Base-by-base conservation (phyloP, 2,797 vertebrate genomes). In the Hapalemur alaotrensis region DNA sequence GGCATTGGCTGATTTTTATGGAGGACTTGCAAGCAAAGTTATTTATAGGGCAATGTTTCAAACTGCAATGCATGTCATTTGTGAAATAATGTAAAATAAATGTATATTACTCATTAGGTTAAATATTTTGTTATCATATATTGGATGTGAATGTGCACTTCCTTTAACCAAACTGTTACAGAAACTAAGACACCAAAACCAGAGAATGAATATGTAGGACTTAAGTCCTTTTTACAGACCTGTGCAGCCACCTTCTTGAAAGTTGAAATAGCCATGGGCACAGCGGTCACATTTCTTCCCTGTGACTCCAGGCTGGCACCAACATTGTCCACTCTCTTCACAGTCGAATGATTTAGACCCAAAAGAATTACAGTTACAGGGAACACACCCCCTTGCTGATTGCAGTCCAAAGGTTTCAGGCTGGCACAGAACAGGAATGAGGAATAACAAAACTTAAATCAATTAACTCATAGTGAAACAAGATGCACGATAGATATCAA, bases 341-440 rank as follows among this genome's bases (percentile, higher is more conserved):
- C 99, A 99, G 97, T 99, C 99, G 0, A 99, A 99, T 0, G 99
- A 99, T 97, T 99, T 99, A 84, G 99, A 99, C 7, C 99, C 99
- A 89, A 99, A 99, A 0, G 99, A 99, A 98, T 99, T 99, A 95
- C 99, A 99, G 98, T 99, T 99, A 96, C 99, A 99, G 0, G 99
- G 99, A 84, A 99, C 81, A 50, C 99, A 99, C n/a, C 98, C 98
- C 35, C 99, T 99, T 30, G 98, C 98, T 0, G 98, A 99, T 52
- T 98, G 97, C 4, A 99, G 93, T 89, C 99, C 99, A 7, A 99
- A 99, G n/a, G 99, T 99, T 98, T 98, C 97, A 94, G 99, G 95
- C 99, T 99, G 98, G 17, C 93, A 98, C 0, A 72, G 50, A 82
- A 93, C 32, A 96, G 43, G 75, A n/a, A 95, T 17, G 25, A 92